These are phyloP conservation scores for Menidia menidia DNA, from an alignment of 2,797 vertebrate genomes.

Conservation along the genomic window DNA sequence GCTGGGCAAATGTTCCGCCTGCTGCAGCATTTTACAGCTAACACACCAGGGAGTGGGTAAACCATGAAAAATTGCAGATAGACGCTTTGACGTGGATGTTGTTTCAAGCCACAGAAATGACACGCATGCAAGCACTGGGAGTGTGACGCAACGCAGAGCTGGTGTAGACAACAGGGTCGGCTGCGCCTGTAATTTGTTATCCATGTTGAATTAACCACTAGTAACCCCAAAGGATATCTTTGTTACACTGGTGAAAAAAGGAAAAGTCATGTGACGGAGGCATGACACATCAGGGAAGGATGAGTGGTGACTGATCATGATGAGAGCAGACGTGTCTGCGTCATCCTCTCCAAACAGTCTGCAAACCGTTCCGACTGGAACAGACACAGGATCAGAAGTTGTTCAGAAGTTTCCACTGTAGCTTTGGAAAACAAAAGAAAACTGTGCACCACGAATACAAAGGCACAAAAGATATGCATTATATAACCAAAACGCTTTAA, in stretches of 20 bases:
- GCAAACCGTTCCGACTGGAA: too few relatives aligned
- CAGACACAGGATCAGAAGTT: too few relatives aligned
- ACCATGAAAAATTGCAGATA: neutral
- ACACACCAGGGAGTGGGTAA: neutral
- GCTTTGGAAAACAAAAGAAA: neutral
- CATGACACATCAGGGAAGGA: neutral
- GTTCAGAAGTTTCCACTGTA: too few relatives aligned
- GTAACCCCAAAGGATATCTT: neutral
- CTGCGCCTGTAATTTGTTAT: neutral
- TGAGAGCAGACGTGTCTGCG: neutral
- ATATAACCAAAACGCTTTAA: neutral
- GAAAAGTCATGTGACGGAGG: neutral
- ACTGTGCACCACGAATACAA: neutral
- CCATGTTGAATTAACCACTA: conserved; percentile 3
- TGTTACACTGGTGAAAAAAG: neutral
- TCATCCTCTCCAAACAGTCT: neutral
- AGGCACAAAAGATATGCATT: neutral
- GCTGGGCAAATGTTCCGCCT: too few relatives aligned
- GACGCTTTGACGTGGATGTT: neutral
- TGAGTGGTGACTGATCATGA: neutral
- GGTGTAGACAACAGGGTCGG: neutral
- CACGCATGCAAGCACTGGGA: neutral
- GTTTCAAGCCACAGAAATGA: neutral
- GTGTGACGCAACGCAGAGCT: neutral
- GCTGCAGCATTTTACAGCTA: too few relatives aligned